phyloP scores from a whole-genome alignment of 1,140 invertebrate species.

The Apis florea region DNA sequence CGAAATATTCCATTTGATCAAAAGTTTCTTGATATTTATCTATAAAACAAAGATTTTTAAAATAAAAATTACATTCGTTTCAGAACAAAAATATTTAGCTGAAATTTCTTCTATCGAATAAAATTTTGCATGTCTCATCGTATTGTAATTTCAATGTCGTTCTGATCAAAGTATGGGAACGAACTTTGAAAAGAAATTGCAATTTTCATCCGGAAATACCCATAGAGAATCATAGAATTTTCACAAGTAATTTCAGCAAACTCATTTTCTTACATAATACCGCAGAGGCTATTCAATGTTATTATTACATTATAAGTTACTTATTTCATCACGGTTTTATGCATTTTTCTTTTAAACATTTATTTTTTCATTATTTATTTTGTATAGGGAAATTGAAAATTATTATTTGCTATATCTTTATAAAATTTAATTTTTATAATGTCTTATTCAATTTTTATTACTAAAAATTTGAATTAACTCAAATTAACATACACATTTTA shows the following conservation, averaged over 20 bases:
- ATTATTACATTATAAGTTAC: background rate
- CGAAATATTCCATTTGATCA: background rate
- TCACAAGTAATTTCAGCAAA: conserved; percentile 15
- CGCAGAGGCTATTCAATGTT: background rate
- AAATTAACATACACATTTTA: too few species aligned
- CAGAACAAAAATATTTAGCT: background rate
- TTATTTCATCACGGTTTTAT: background rate
- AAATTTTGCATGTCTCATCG: background rate
- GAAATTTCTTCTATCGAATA: background rate
- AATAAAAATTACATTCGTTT: background rate
- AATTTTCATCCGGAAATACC: background rate
- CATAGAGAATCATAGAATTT: conserved; percentile 4
- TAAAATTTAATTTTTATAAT: too few species aligned
- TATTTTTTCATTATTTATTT: background rate
- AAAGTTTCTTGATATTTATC: background rate
- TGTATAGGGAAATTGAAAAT: too few species aligned
- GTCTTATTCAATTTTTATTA: too few species aligned
- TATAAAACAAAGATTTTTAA: background rate
- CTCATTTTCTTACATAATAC: conserved; percentile 11
- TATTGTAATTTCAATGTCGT: background rate
- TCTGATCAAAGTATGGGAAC: background rate
- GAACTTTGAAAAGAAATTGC: conserved; percentile 1
- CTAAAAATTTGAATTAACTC: too few species aligned
- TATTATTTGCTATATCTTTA: too few species aligned
- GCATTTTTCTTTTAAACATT: background rate